phyloP scores from a whole-genome alignment of 2,113 vertebrate species.

The Suncus etruscus region DNA sequence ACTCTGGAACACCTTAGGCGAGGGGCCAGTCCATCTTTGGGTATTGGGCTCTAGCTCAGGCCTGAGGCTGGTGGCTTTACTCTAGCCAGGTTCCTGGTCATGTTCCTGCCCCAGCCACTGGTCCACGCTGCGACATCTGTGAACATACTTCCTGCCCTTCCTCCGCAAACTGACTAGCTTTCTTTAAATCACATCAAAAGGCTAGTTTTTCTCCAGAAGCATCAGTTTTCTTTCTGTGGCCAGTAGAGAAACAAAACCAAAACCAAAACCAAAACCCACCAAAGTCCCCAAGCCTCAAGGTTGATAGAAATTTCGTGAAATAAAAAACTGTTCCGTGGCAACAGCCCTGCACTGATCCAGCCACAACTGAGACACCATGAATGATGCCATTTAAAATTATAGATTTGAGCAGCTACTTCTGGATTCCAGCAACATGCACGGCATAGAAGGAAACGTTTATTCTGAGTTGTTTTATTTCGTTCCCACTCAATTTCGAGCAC shows the following conservation, averaged over 20 bases:
- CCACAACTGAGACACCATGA: not conserved
- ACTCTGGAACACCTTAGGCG: not conserved
- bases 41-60: not conserved
- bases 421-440: conserved; percentile 56
- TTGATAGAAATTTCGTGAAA: conserved; percentile 33
- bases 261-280: not conserved
- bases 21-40: rapidly evolving
- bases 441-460: conserved; percentile 74
- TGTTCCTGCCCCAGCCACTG: not conserved
- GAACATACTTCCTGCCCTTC: conserved; percentile 49
- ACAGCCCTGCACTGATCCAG: conserved; percentile 4
- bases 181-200: conserved; percentile 62
- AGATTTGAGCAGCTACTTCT: conserved; percentile 71
- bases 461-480: conserved; percentile 80
- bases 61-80: conserved; percentile 25
- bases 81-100: conserved; percentile 46
- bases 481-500: conserved; percentile 69
- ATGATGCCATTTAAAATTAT: conserved; percentile 68
- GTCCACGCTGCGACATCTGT: conserved; percentile 30
- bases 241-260: not conserved
- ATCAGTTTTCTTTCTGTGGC: conserved; percentile 55
- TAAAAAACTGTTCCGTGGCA: not conserved
- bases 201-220: conserved; percentile 70
- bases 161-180: conserved; percentile 29
- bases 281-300: conserved; percentile 44